These are phyloP conservation scores for Kryphioiulus occultus DNA, from an alignment of 2,888 invertebrate species.

Conservation along the genomic window DNA sequence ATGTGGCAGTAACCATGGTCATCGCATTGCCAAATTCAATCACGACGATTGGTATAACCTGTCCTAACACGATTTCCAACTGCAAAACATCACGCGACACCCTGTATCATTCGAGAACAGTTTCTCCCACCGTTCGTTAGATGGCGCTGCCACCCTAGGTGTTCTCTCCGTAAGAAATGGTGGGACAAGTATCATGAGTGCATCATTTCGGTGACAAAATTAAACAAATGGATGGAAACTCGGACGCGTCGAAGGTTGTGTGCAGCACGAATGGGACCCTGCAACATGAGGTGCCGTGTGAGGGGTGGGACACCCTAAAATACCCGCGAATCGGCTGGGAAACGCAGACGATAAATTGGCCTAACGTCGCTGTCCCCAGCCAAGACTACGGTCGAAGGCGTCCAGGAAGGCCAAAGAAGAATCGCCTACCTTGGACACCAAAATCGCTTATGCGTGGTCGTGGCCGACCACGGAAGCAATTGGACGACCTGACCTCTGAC, in stretches of 20 bases:
- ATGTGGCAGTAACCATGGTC: too few species aligned
- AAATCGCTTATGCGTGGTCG: not conserved
- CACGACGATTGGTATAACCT: too few species aligned
- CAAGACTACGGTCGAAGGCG: not conserved
- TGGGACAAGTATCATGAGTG: not conserved
- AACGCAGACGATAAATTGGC: not conserved
- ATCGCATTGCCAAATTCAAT: too few species aligned
- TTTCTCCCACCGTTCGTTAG: not conserved
- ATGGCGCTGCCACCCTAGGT: not conserved
- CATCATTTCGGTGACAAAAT: not conserved
- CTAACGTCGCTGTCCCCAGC: not conserved
- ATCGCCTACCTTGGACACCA: not conserved
- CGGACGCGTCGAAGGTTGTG: not conserved
- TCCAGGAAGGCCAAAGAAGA: too few species aligned
- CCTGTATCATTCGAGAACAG: not conserved
- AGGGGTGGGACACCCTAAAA: not conserved
- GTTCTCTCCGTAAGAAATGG: not conserved
- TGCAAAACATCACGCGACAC: not conserved
- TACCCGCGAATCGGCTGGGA: not conserved
- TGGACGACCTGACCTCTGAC: not conserved
- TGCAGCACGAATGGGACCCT: not conserved
- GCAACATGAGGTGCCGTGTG: not conserved
- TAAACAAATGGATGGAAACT: not conserved
- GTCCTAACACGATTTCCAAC: not conserved
- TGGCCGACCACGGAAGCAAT: not conserved